Conservation (phyloP, 1,140 invertebrate genomes). For the Fopius arisanus region DNA sequence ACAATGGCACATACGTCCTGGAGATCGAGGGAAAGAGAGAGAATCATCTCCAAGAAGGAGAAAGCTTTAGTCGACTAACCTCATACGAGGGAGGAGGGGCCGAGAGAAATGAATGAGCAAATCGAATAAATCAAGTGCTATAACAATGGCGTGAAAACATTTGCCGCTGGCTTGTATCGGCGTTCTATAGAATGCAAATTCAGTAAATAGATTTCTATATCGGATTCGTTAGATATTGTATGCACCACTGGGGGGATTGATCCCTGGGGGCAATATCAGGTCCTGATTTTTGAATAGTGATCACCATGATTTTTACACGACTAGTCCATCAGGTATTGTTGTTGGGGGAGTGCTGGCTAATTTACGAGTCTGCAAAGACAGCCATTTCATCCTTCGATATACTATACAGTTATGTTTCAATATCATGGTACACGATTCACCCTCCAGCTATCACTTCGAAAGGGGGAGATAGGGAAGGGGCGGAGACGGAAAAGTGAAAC, state of each 20-base stretch:
- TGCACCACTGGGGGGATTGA: background rate
- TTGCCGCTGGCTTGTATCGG: conserved; percentile 6
- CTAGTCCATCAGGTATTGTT: background rate
- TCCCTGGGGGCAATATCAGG: background rate
- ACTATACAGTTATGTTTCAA: conserved; percentile 1
- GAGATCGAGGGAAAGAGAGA: background rate
- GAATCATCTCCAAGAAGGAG: background rate
- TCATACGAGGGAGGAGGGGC: background rate
- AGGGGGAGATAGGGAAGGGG: background rate
- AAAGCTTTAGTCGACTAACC: background rate
- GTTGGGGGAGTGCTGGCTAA: conserved; percentile 1
- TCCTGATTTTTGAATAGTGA: background rate
- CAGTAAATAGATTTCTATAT: conserved; percentile 23
- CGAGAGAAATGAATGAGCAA: background rate
- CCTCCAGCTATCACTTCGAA: background rate
- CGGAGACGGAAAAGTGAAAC: conserved; percentile 16
- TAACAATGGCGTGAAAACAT: conserved; percentile 29
- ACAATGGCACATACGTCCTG: background rate
- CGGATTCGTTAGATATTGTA: conserved; percentile 10
- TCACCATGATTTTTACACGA: background rate
- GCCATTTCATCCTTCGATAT: conserved; percentile 8
- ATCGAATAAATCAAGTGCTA: conserved; percentile 30
- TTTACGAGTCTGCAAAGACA: conserved; percentile 8
- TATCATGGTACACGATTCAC: conserved; percentile 12
- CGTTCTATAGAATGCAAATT: conserved; percentile 7